These are phyloP conservation scores for Ceratitis capitata DNA, from an alignment of 1,140 invertebrate species.

Conservation along the genomic window DNA sequence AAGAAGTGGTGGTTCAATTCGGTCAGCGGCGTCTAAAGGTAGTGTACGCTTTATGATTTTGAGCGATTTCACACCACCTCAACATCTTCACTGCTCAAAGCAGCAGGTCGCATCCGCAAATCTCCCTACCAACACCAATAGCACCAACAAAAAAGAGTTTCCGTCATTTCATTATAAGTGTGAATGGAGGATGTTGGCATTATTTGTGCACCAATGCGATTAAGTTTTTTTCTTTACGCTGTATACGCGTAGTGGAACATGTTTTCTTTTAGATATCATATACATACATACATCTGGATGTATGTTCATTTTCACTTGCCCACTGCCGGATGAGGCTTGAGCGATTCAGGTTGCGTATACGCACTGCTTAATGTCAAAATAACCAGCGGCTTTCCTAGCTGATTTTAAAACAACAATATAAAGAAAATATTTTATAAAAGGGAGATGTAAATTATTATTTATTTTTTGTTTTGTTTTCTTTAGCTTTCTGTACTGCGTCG, in stretches of 20 bases:
- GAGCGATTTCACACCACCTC: slow-evolving; percentile 37
- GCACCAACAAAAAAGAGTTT: neutral
- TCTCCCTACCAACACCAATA: neutral
- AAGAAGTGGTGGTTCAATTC: slow-evolving; percentile 53
- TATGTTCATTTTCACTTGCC: neutral
- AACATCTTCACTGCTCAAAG: neutral
- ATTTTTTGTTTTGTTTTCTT: neutral
- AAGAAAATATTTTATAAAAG: too few species aligned
- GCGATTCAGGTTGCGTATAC: neutral
- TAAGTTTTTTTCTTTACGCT: neutral
- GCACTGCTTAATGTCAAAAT: neutral
- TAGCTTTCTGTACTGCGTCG: neutral
- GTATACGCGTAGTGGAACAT: neutral
- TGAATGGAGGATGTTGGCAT: neutral
- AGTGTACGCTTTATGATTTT: neutral
- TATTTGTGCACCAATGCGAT: neutral
- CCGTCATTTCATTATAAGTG: neutral
- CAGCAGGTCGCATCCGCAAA: neutral
- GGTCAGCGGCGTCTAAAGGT: neutral
- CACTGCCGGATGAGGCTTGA: neutral
- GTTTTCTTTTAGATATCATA: neutral
- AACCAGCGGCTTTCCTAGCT: neutral
- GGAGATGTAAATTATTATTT: neutral
- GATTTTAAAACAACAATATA: neutral
- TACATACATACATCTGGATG: neutral